These are phyloP conservation scores for Melanotaenia pygmaea DNA, from an alignment of 2,797 vertebrate species.

Conservation along the genomic window DNA sequence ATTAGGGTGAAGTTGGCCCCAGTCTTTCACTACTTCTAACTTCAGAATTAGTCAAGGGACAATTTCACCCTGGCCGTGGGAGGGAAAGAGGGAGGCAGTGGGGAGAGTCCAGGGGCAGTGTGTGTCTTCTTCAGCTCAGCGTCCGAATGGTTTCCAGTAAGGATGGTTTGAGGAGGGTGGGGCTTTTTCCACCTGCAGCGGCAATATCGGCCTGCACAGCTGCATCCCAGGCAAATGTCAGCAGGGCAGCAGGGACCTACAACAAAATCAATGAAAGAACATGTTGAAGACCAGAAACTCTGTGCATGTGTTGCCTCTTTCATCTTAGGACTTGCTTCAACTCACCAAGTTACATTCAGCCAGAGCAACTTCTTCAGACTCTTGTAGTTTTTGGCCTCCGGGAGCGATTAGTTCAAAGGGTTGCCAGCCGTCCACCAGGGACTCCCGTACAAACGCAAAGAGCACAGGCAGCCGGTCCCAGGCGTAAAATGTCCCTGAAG, in stretches of 20 bases:
- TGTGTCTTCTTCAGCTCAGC: conserved; percentile 81
- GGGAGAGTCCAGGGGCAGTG: conserved; percentile 21
- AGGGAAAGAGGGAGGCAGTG: conserved; percentile 9
- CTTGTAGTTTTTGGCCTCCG: conserved; percentile 87
- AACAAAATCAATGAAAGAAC: background rate
- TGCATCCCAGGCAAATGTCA: conserved; percentile 89
- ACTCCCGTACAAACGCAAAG: conserved; percentile 88
- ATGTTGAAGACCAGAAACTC: background rate
- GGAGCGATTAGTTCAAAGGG: conserved; percentile 94
- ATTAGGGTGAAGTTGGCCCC: conserved; percentile 22
- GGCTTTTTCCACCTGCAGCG: conserved; percentile 78
- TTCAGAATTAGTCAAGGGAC: conserved; percentile 41
- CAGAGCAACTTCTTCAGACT: conserved; percentile 83
- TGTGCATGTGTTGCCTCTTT: too few species aligned
- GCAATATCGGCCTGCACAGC: conserved; percentile 88
- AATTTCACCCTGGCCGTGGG: conserved; percentile 25
- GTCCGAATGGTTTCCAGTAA: conserved; percentile 81
- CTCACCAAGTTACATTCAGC: conserved; percentile 93
- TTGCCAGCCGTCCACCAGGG: conserved; percentile 90
- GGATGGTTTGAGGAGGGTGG: conserved; percentile 81
- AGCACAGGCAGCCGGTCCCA: conserved; percentile 87
- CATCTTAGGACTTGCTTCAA: background rate
- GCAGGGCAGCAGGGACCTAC: conserved; percentile 91
- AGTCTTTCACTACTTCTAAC: conserved; percentile 25
- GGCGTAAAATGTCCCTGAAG: conserved; percentile 92